phyloP scores from a whole-genome alignment of 2,113 vertebrate species.

The Pleuronectes platessa region DNA sequence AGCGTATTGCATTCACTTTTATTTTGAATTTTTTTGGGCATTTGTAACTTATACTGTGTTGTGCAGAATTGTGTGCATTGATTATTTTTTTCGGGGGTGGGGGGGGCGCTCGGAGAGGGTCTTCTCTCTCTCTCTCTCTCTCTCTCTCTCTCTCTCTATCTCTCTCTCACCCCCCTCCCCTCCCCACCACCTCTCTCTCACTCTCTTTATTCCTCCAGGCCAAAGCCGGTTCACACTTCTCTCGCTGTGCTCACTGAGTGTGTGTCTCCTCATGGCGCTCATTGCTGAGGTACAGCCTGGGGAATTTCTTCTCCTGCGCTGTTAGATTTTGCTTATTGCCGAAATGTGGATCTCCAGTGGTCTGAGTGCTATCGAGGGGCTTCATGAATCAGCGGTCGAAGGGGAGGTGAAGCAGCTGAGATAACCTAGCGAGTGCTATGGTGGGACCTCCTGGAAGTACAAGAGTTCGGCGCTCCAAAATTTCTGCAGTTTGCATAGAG shows the following conservation, averaged over 20 bases:
- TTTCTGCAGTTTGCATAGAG: slow-evolving; percentile 33
- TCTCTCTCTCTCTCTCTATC: too few relatives aligned
- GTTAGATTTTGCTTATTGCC: not conserved
- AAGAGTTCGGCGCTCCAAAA: slow-evolving; percentile 38
- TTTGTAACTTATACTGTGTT: too few relatives aligned
- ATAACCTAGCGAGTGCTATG: slow-evolving; percentile 43
- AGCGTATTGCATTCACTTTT: too few relatives aligned
- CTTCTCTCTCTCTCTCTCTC: not conserved
- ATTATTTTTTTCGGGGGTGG: too few relatives aligned
- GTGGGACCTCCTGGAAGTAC: slow-evolving; percentile 46
- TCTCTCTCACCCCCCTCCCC: not conserved
- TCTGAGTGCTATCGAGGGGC: slow-evolving; percentile 3
- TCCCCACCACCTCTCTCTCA: slow-evolving; percentile 3
- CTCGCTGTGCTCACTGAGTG: not conserved
- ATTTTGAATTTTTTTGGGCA: too few relatives aligned
- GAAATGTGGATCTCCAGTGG: slow-evolving; percentile 41
- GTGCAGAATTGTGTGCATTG: too few relatives aligned
- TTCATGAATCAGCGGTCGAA: slow-evolving; percentile 2
- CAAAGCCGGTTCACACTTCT: not conserved
- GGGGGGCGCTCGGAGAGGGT: too few relatives aligned
- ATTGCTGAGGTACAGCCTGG: not conserved
- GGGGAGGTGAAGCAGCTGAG: slow-evolving; percentile 21
- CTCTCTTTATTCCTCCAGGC: not conserved
- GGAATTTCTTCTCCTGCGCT: not conserved
- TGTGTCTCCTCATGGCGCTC: slow-evolving; percentile 13